Percentiles rank a stretch among this genome's conserved stretches.
Evolutionary conservation across 1,140 invertebrate species (phyloP).

Genomic region (Drosophila nebulosa): DNA sequence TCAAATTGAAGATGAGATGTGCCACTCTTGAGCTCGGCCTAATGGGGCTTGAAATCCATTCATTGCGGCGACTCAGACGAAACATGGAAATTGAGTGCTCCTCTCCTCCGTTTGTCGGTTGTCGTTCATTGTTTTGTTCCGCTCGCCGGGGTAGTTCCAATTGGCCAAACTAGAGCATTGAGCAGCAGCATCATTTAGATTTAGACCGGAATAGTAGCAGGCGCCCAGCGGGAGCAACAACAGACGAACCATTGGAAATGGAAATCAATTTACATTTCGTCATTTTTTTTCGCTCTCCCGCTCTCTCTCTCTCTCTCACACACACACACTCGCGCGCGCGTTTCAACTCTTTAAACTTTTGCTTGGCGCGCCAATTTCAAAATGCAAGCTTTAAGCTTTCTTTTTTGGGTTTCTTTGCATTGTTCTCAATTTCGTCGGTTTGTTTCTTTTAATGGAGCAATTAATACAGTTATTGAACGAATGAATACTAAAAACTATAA

Average conservation of each 20-base stretch:
- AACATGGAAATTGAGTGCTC: constrained; percentile 33
- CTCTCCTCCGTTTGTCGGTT: neutral
- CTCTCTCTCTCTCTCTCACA: no score
- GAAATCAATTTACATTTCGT: constrained; percentile 10
- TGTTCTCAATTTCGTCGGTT: no score
- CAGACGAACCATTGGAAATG: constrained; percentile 33
- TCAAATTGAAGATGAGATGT: neutral
- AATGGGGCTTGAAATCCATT: constrained; percentile 47
- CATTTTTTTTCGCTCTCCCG: no score
- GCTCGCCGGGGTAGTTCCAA: constrained; percentile 43
- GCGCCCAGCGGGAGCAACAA: constrained; percentile 34
- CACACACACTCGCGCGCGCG: no score
- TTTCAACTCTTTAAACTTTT: no score
- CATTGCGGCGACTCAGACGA: constrained; percentile 21
- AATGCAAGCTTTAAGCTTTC: no score
- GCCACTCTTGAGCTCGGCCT: constrained; percentile 4
- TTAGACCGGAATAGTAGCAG: constrained; percentile 80
- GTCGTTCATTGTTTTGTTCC: neutral
- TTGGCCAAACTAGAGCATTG: constrained; percentile 74
- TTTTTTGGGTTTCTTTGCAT: no score
- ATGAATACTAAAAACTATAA: no score
- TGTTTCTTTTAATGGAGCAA: no score
- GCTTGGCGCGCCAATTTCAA: no score
- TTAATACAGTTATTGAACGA: no score
- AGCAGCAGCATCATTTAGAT: constrained; percentile 80